These are phyloP conservation scores for Plagiodera versicolora DNA, from an alignment of 2,888 invertebrate genomes.

Conservation along the genomic window DNA sequence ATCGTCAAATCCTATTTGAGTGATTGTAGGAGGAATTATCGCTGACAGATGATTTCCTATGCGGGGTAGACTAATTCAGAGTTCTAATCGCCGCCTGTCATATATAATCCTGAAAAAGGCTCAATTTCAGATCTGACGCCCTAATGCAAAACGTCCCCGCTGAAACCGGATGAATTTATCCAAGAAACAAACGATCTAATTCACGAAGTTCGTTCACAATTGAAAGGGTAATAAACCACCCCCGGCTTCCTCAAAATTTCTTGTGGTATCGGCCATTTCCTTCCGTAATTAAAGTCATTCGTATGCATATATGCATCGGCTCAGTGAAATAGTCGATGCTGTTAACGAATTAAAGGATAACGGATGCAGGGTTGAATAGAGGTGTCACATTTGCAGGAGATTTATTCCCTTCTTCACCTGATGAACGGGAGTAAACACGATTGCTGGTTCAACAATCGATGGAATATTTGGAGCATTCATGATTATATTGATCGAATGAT, in stretches of 20 bases:
- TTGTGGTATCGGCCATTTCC: not conserved
- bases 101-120: not conserved
- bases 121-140: not conserved
- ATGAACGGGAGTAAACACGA: too few relatives aligned
- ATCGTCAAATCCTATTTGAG: too few relatives aligned
- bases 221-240: not conserved
- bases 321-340: not conserved
- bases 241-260: not conserved
- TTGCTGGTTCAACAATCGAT: too few relatives aligned
- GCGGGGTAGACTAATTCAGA: not conserved
- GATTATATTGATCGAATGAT: too few relatives aligned
- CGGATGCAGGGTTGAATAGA: too few relatives aligned
- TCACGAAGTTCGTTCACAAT: not conserved
- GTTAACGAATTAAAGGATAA: not conserved
- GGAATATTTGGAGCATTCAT: too few relatives aligned
- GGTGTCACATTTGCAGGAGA: too few relatives aligned
- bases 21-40: too few relatives aligned
- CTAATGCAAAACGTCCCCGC: not conserved
- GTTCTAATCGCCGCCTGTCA: not conserved
- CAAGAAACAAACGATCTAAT: not conserved
- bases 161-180: not conserved
- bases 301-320: not conserved
- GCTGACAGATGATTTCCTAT: not conserved
- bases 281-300: not conserved
- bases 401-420: too few relatives aligned